Evolutionary conservation across 2,797 vertebrate species (phyloP).

Genomic region (Scolopax rusticola): DNA sequence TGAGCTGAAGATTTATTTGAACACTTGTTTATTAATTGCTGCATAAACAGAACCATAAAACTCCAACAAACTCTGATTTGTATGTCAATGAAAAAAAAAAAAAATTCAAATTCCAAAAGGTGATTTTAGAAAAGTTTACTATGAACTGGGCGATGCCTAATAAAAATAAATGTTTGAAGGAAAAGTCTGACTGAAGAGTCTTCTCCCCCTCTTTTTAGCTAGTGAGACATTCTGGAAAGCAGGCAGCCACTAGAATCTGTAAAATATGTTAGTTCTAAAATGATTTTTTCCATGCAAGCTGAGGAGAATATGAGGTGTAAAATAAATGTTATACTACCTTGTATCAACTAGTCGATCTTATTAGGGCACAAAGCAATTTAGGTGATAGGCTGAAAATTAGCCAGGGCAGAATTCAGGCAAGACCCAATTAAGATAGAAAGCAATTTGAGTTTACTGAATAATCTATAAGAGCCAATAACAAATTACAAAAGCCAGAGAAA

Average conservation of each 20-base stretch:
- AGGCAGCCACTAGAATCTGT: not conserved
- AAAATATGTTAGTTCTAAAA: constrained; percentile 2
- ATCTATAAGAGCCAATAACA: constrained; percentile 5
- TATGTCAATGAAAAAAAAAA: not conserved
- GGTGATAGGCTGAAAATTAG: constrained; percentile 15
- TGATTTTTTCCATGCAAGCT: not conserved
- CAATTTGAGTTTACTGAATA: constrained; percentile 21
- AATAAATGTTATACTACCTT: not conserved
- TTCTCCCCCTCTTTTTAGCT: not conserved
- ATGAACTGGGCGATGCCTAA: not conserved
- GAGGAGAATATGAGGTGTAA: not conserved
- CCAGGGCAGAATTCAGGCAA: constrained; percentile 4
- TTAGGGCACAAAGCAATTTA: constrained; percentile 7
- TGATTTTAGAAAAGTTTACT: not conserved
- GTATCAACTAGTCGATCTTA: constrained; percentile 7
- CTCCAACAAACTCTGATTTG: not conserved
- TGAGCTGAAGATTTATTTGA: not conserved
- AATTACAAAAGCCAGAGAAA: constrained; percentile 22
- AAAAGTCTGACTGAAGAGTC: not conserved
- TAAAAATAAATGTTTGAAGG: not conserved
- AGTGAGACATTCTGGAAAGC: not conserved
- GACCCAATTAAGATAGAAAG: constrained; percentile 38
- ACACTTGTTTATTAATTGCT: not conserved
- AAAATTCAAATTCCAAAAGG: not conserved
- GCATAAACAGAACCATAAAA: not conserved